Evolutionary conservation across 92 coral and sea anemone species (phyloP).

Genomic region (Palythoa heliodiscus): DNA sequence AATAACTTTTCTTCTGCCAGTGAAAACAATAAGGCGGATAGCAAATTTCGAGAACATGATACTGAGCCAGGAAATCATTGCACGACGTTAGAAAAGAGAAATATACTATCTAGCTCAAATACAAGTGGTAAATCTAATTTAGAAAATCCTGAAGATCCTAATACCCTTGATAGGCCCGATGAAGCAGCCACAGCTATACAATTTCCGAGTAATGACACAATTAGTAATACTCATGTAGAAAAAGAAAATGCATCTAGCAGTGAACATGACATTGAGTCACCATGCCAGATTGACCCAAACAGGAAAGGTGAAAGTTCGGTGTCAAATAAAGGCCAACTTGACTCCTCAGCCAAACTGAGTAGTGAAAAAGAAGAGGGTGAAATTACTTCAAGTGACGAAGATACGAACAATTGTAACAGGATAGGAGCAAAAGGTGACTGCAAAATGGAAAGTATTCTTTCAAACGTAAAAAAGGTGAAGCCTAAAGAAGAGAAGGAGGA

Average conservation of each 20-base stretch:
- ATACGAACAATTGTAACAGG: conserved; percentile 24
- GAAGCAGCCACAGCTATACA: neutral
- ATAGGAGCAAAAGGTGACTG: neutral
- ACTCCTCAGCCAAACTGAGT: conserved; percentile 16
- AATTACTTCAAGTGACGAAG: conserved; percentile 73
- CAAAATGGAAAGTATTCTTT: neutral
- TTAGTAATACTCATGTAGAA: neutral
- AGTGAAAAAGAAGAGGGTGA: conserved; percentile 84
- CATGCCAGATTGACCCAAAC: neutral
- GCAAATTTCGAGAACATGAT: neutral
- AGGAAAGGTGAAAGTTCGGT: conserved; percentile 2
- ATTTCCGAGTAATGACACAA: neutral
- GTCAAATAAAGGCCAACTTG: conserved; percentile 10
- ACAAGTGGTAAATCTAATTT: neutral
- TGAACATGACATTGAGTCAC: neutral
- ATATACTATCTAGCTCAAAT: neutral
- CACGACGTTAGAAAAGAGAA: neutral
- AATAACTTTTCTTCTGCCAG: neutral
- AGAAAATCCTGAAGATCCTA: neutral
- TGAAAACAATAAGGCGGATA: neutral
- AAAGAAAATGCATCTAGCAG: neutral
- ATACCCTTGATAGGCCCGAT: neutral
- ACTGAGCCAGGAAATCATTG: neutral
- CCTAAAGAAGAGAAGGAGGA: conserved; percentile 54
- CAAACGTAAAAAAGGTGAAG: neutral